phyloP scores from a whole-genome alignment of 1,140 invertebrate genomes.

The Drosophila pallidifrons region DNA sequence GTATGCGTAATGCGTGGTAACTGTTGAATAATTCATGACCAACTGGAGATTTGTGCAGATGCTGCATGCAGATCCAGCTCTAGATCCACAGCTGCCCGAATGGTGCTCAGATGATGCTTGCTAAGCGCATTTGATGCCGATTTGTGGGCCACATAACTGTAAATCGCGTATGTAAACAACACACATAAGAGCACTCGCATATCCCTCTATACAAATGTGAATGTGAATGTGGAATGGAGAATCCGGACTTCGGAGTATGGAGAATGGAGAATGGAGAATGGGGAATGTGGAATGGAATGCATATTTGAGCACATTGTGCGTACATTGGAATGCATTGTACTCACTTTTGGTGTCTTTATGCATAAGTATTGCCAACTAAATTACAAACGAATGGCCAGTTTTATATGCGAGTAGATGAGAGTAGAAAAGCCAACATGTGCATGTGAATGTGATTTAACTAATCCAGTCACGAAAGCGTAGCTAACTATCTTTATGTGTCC shows the following conservation, averaged over 20 bases:
- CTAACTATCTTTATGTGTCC: neutral
- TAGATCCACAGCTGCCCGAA: neutral
- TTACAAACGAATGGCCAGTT: neutral
- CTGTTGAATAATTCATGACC: conserved; percentile 81
- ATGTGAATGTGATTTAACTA: no score
- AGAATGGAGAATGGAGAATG: neutral
- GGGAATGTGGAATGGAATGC: conserved; percentile 31
- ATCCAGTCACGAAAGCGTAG: no score
- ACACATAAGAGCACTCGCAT: conserved; percentile 29
- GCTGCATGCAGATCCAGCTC: conserved; percentile 48
- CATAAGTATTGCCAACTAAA: conserved; percentile 18
- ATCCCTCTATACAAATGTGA: conserved; percentile 20
- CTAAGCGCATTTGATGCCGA: conserved; percentile 72
- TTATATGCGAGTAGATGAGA: neutral
- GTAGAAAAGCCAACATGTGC: neutral
- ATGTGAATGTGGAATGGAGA: conserved; percentile 11
- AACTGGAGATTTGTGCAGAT: conserved; percentile 77
- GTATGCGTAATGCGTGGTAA: conserved; percentile 43
- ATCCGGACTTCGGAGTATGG: neutral
- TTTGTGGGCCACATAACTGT: conserved; percentile 76
- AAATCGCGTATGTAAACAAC: conserved; percentile 56
- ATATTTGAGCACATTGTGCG: conserved; percentile 39
- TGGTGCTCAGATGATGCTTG: conserved; percentile 53
- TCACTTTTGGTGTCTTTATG: conserved; percentile 12
- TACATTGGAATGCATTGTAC: conserved; percentile 11